These are phyloP conservation scores for Paramormyrops kingsleyae DNA, from an alignment of 2,113 vertebrate genomes.

Conservation along the genomic window DNA sequence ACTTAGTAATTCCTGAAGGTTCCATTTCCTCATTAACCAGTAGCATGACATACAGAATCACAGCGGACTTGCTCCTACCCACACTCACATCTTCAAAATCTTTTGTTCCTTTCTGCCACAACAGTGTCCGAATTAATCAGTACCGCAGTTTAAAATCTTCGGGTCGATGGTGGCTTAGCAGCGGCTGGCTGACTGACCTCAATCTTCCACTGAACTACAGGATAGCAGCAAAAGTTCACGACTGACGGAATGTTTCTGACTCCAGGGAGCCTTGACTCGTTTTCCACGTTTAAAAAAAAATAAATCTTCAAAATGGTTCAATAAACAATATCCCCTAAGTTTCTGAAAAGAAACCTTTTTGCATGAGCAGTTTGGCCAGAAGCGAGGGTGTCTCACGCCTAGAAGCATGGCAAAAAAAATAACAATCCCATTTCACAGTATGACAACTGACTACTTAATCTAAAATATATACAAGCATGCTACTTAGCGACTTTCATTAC, in stretches of 20 bases:
- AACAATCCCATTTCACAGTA: slow-evolving; percentile 44
- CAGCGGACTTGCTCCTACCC: not conserved
- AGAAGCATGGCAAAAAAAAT: not conserved
- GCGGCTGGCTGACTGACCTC: not conserved
- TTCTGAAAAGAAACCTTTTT: not conserved
- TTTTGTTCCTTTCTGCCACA: not conserved
- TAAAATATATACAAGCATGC: slow-evolving; percentile 25
- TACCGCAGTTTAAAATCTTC: not conserved
- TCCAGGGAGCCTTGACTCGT: not conserved
- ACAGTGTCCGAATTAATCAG: not conserved
- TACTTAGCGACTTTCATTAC: not conserved
- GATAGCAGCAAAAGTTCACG: slow-evolving; percentile 20
- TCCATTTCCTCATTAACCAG: slow-evolving; percentile 7
- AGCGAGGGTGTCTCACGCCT: not conserved
- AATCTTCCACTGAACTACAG: not conserved
- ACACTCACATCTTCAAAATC: not conserved
- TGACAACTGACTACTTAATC: slow-evolving; percentile 15
- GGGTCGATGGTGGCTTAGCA: not conserved
- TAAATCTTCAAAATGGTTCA: not conserved
- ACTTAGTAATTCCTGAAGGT: not conserved
- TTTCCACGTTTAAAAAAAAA: not conserved
- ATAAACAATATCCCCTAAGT: not conserved
- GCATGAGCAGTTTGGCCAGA: not conserved
- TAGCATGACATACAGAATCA: not conserved
- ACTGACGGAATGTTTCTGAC: slow-evolving; percentile 17